Base-by-base conservation (phyloP, 2,113 vertebrate genomes). In the Phycodurus eques region DNA sequence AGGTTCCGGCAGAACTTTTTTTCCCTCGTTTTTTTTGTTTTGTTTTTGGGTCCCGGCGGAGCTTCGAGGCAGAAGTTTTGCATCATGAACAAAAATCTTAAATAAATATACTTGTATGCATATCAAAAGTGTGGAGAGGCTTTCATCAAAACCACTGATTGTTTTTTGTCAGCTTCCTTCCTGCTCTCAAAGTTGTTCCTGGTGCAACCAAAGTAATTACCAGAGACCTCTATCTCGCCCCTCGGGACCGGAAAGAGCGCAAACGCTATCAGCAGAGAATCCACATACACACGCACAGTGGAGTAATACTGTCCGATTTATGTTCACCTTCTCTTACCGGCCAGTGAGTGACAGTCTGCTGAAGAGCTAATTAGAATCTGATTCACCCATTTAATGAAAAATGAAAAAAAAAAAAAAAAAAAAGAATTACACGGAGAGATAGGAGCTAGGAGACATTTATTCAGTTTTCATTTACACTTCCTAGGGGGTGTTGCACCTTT, bases 281-380 rank as follows among this genome's bases (percentile, higher is more conserved):
- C 49, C 72, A 60, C 56, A 53, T 46, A 46, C 71, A 66, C 60
- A 62, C n/a, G 17, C 39, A 57, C n/a, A 46, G 31, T 85, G 35
- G 0, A 73, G 65, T 87, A 90, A 89, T 73, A 78, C 82, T 65
- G 82, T 88, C 92, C 86, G 92, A 93, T 92, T 90, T 80, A 43
- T 84, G 76, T 62, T 88, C 80, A 89, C 80, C 71, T 88, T 85
- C 73, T 77, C 70, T 85, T 82, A 78, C 81, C 13, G 72, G 66
- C 83, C 74, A 80, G 77, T 90, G 87, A 92, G 90, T 91, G 89
- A 90, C 87, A 88, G 85, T 91, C 83, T 46, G 66, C 44, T 49
- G 66, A 67, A 27, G 66, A 80, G 80, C 88, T 94, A 96, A 95
- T 95, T 94, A 94, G 86, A 94, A 93, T 91, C 91, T 92, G 91